A percentile compares a stretch with the other conserved stretches of the same genome.
phyloP scores from a whole-genome alignment of 2,797 vertebrate species.

The Paramormyrops hopkinsi region DNA sequence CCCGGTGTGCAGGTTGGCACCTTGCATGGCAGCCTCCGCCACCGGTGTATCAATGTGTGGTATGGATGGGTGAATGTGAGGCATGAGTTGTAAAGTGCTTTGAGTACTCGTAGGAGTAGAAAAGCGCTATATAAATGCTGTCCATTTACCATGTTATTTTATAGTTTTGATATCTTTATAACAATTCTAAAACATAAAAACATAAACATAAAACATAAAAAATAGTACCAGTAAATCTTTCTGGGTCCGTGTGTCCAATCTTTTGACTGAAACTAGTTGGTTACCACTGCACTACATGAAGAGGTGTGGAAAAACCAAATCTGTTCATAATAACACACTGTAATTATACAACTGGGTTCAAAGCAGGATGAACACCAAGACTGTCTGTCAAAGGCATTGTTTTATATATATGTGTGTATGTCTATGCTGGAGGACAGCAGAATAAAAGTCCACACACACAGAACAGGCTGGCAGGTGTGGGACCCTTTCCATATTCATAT shows the following conservation, averaged over 20 bases:
- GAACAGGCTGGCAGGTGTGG: not conserved
- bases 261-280: not conserved
- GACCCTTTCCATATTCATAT: not conserved
- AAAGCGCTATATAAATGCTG: too few relatives aligned
- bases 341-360: not conserved
- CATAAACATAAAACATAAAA: not conserved
- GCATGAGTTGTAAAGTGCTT: too few relatives aligned
- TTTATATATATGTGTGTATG: not conserved
- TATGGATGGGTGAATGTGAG: too few relatives aligned
- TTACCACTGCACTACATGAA: not conserved
- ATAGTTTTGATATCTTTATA: not conserved
- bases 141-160: not conserved
- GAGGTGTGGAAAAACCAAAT: not conserved
- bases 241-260: not conserved
- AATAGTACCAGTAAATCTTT: not conserved
- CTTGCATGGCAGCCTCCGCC: too few relatives aligned
- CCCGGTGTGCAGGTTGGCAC: too few relatives aligned
- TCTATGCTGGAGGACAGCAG: not conserved
- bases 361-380: not conserved
- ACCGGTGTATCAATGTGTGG: too few relatives aligned
- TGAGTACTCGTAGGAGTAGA: too few relatives aligned
- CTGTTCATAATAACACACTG: not conserved
- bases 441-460: not conserved
- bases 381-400: not conserved
- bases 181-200: not conserved